These are phyloP conservation scores for Ploceus nigricollis DNA, from an alignment of 2,113 vertebrate species.

Conservation along the genomic window DNA sequence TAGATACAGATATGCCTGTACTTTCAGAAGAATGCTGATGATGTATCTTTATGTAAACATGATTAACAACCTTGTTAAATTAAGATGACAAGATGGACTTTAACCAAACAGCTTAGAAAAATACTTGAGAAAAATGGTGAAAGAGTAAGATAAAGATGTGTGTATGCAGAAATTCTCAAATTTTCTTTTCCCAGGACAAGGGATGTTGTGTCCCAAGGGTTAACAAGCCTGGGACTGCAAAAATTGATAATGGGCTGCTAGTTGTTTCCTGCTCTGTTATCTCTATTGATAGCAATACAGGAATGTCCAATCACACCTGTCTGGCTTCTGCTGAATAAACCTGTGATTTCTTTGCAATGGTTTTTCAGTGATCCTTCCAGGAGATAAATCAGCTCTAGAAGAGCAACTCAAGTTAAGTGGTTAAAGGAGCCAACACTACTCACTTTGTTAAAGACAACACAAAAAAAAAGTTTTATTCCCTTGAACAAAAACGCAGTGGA, in stretches of 20 bases:
- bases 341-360: background rate
- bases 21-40: background rate
- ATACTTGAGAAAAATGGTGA: background rate
- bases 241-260: background rate
- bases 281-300: background rate
- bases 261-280: background rate
- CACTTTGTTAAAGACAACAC: background rate
- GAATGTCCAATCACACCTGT: background rate
- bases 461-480: background rate
- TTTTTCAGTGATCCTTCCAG: background rate
- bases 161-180: background rate
- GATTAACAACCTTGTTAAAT: background rate
- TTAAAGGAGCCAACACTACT: background rate
- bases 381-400: background rate
- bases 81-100: background rate
- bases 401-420: background rate
- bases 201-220: background rate
- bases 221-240: background rate
- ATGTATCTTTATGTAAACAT: background rate
- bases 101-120: background rate
- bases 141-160: background rate
- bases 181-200: background rate
- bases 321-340: background rate
- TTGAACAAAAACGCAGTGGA: background rate
- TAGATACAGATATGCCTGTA: background rate